Base-by-base conservation (phyloP, 1,140 invertebrate genomes). In the Mycetomoellerius zeteki region DNA sequence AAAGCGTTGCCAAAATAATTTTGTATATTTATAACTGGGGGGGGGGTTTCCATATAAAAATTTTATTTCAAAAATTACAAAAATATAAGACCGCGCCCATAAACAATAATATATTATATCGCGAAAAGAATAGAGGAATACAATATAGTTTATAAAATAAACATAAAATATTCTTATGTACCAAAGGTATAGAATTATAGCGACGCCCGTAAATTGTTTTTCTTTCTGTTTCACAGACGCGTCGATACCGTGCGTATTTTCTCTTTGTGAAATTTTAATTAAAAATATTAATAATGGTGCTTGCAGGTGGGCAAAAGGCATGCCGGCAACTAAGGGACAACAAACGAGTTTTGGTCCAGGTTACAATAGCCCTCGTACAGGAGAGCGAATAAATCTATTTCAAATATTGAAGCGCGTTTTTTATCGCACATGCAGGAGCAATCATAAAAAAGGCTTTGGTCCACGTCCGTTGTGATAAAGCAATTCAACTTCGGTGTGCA, bases 271-370 rank as follows among this genome's bases (percentile, higher is more conserved):
- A 86, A 88, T 86, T 93, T 93, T 93, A 92, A 93, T 93, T 92
- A 93, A 93, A 93, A 93, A 92, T 93, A 92, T 93, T 93, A 92
- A 93, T 91, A 93, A 92, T 91, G 85, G 90, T 85, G 87, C 77
- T 86, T 78, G 71, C 85, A 71, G 56, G 52, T 67, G 75, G 43
- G 60, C 27, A 43, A 85, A 88, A 91, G 85, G 86, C 75, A 85
- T 86, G 30, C 75, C 84, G 87, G 75, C 82, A 62, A 87, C 73
- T 69, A 72, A 62, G 47, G 88, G 89, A 87, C 89, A 90, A 90
- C 85, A 90, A 90, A 90, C 89, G 89, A 90, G 88, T 87, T 84
- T 87, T 58, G 85, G 75, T 78, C 56, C 62, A 71, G 77, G 81
- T 65, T 86, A 92, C 89, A 91, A 91, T 89, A 72, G 75, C 84